Evolutionary conservation across 2,797 vertebrate species (phyloP).

Genomic region (Chrysocyon brachyurus): DNA sequence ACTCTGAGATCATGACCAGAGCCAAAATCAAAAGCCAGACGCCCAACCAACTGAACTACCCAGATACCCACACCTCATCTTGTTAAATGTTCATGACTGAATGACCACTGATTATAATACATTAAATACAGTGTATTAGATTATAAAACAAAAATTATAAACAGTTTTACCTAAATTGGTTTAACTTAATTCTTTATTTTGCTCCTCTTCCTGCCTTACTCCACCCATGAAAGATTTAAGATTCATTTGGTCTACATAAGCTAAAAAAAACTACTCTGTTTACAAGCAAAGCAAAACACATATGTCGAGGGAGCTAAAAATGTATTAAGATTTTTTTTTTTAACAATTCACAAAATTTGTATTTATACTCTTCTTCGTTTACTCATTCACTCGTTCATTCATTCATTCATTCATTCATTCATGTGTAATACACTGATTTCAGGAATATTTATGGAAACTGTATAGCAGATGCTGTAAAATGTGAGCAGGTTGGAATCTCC

Average conservation of each 20-base stretch:
- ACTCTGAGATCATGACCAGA: background rate
- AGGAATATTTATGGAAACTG: background rate
- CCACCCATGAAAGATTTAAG: constrained; percentile 5
- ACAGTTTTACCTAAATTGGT: background rate
- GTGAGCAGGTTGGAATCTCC: background rate
- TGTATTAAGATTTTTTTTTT: constrained; percentile 29
- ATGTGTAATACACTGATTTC: background rate
- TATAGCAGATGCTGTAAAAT: background rate
- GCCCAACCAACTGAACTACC: background rate
- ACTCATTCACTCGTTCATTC: background rate
- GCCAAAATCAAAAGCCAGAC: background rate
- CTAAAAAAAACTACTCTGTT: constrained; percentile 56
- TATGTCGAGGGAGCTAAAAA: constrained; percentile 41
- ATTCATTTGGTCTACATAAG: constrained; percentile 34
- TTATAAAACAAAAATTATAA: background rate
- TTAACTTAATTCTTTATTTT: constrained; percentile 45
- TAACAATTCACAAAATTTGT: background rate
- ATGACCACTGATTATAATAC: background rate
- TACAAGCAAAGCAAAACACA: constrained; percentile 26
- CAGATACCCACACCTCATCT: background rate
- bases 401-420: background rate
- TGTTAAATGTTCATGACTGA: background rate
- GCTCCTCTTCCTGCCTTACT: background rate
- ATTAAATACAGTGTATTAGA: background rate
- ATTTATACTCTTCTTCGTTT: background rate